Percentiles rank a stretch among this genome's conserved stretches.
phyloP scores from a whole-genome alignment of 2,113 vertebrate genomes.

The Lota lota region DNA sequence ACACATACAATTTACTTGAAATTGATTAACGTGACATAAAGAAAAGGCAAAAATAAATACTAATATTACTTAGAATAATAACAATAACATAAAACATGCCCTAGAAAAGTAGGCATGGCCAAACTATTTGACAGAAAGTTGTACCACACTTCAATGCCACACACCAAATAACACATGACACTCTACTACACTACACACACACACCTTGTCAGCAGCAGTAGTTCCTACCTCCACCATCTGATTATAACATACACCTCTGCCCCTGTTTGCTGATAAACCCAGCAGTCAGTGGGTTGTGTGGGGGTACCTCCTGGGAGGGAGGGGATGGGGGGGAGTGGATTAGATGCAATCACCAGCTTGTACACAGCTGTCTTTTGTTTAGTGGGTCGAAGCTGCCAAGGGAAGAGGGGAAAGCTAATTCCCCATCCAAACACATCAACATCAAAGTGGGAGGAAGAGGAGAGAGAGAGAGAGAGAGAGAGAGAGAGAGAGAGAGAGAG shows the following conservation, averaged over 20 bases:
- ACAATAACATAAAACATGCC: too few species aligned
- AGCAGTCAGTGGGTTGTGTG: background rate
- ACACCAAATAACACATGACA: too few species aligned
- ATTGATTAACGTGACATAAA: too few species aligned
- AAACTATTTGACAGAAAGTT: too few species aligned
- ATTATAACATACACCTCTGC: background rate
- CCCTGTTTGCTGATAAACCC: constrained; percentile 1
- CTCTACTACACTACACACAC: background rate
- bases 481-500: background rate
- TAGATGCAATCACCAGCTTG: constrained; percentile 58
- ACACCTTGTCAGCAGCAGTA: background rate
- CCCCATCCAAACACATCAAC: constrained; percentile 60
- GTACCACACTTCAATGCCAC: too few species aligned
- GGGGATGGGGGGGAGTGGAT: constrained; percentile 44
- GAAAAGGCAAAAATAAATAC: too few species aligned
- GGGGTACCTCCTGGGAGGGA: constrained; percentile 7
- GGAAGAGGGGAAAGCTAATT: constrained; percentile 51
- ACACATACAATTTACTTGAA: too few species aligned
- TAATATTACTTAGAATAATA: too few species aligned
- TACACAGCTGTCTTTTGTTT: constrained; percentile 70
- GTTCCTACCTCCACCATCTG: background rate
- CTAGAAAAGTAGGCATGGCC: too few species aligned
- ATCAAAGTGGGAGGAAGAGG: constrained; percentile 38
- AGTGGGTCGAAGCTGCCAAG: constrained; percentile 28
- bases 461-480: background rate